Conservation (phyloP, 2,797 vertebrate genomes). For the Halcyon smyrnensis region DNA sequence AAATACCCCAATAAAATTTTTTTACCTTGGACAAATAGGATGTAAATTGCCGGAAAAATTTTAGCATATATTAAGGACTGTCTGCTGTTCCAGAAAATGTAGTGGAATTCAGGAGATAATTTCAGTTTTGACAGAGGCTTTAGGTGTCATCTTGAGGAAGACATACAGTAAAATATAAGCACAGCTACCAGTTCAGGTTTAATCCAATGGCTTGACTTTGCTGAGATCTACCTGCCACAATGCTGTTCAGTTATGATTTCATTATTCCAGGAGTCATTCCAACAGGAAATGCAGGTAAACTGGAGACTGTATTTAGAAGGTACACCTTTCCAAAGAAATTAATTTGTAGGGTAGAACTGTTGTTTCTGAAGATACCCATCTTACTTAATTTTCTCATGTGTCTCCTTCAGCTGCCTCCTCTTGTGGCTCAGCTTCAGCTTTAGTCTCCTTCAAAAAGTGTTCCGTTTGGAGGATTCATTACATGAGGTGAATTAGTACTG, state of each 20-base stretch:
- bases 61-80: neutral
- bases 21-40: neutral
- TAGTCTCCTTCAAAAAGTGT: neutral
- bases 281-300: neutral
- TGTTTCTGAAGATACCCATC: neutral
- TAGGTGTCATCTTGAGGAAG: neutral
- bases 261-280: neutral
- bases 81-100: neutral
- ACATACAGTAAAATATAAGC: neutral
- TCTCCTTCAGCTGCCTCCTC: neutral
- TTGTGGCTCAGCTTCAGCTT: neutral
- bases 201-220: neutral
- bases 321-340: neutral
- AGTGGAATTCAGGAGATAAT: neutral
- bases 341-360: neutral
- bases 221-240: neutral
- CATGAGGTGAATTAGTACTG: neutral
- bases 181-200: neutral
- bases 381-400: neutral
- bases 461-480: neutral
- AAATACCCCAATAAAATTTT: neutral
- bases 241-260: neutral
- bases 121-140: neutral
- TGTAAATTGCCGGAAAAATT: neutral
- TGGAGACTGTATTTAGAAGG: neutral